These are phyloP conservation scores for Oenanthe oenanthe DNA, from an alignment of 2,113 vertebrate genomes.

Conservation along the genomic window DNA sequence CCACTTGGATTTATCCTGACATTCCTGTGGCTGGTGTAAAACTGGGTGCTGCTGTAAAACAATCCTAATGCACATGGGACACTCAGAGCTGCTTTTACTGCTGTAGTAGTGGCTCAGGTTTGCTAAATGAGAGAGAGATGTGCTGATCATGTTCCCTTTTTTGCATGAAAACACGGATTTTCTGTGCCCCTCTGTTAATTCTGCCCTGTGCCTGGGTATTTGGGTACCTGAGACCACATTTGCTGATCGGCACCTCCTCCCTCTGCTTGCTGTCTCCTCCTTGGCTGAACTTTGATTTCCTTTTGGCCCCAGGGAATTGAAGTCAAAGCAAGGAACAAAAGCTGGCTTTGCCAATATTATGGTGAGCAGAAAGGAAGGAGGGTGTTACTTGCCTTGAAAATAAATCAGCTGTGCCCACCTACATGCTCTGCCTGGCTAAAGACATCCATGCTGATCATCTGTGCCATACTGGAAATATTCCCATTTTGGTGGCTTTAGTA, in stretches of 20 bases:
- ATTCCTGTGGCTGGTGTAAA: not conserved
- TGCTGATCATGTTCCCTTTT: not conserved
- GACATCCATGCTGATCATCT: not conserved
- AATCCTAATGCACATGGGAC: not conserved
- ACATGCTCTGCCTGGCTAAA: not conserved
- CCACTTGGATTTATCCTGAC: not conserved
- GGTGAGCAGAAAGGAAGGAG: not conserved
- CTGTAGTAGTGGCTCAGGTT: not conserved
- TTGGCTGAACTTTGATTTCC: not conserved
- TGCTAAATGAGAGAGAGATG: not conserved
- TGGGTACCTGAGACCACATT: accelerated
- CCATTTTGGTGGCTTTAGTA: not conserved
- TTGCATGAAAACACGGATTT: not conserved
- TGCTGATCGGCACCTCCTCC: not conserved
- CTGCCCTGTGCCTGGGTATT: not conserved
- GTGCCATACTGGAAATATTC: not conserved
- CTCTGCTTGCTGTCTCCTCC: not conserved
- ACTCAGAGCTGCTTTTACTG: not conserved
- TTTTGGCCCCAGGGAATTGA: not conserved
- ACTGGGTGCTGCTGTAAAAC: not conserved
- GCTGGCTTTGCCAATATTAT: not conserved
- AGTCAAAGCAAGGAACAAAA: not conserved
- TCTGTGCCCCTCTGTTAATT: not conserved
- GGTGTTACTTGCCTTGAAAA: not conserved
- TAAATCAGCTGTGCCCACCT: not conserved